Evolutionary conservation across 2,888 invertebrate genomes (phyloP), one percentile per base, ranked within the genome.

Genomic region (Saturnia japonica): DNA sequence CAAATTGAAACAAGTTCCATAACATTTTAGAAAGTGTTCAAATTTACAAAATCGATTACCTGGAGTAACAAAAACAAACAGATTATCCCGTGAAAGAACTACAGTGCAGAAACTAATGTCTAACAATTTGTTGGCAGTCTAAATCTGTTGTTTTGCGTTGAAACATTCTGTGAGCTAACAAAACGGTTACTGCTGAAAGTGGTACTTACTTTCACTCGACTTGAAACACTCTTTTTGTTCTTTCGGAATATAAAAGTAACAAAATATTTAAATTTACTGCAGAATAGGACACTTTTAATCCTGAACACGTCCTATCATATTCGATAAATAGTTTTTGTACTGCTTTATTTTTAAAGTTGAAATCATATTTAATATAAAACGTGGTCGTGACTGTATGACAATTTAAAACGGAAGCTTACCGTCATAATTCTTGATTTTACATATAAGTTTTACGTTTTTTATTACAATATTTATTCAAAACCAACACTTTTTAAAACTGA

Each of bases 131-230:
- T 70, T 47, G 69, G 62, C 66, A 68, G 60, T 70, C 69, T 68
- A 70, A 70, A 72, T 72, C 72, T 67, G 47, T 67, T 68, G 72
- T 72, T 72, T 68, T 72, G 67, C 57, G 57, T 28, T 68, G 70
- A 67, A 68, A 54, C 68, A 69, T 67, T 71, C 40, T 62, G 64
- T 68, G 40, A 62, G 51, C 67, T 67, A 57, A 71, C 68, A 71
- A 70, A 67, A 70, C 68, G 68, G 60, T 60, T n/a, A 67, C 60
- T 64, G 69, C 66, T 66, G 69, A 60, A 60, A 3, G 57, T 40
- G 47, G 43, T 64, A 66, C 69, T 69, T 69, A 34, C n/a, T 22
- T 69, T 47, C 69, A 62, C 51, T 34, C 22, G 64, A 68, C 68
- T 28, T n/a, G 64, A 4, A 69, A 22, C n/a, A n/a, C 43, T 45